Base-by-base conservation (phyloP, 2,888 invertebrate genomes). In the Xestia sexstrigata region DNA sequence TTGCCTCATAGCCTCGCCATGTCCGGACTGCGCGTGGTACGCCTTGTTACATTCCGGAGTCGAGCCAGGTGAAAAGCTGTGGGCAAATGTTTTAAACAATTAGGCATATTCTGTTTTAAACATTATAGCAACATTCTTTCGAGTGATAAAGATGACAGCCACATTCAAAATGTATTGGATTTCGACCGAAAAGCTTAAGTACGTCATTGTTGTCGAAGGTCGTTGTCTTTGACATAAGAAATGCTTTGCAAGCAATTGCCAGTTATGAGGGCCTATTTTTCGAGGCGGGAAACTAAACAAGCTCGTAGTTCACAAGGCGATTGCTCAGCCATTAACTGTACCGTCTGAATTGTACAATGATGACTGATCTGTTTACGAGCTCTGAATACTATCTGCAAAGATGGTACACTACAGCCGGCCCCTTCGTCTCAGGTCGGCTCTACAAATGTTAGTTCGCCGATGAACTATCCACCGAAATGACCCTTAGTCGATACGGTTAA, bases 11-110 rank as follows among this genome's bases (percentile, higher is more conserved):
- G 77, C 70, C 26, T 89, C 89, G n/a, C 72, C 71, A 39, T 86
- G 89, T n/a, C 78, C 78, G 55, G 74, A 65, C 42, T 87, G 88
- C 4, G 84, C 78, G 35, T 82, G 76, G 49, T 87, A 81, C 11
- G 83, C 74, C 69, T 85, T 85, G 69, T 88, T 83, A n/a, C 82
- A 72, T 35, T 88, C 89, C 30, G 85, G 87, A n/a, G 79, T 87
- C n/a, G 83, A 71, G 23, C 70, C 74, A 0, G 81, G 66, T 11
- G 87, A 69, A 45, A 81, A 86, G 70, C 83, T 87, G 74, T 26
- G 35, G 55, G 84, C 79, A 82, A 83, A 69, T 15, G 3, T 30
- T 15, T 15, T 11, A 65, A 45, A 52, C 17, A 17, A 69, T 83
- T 60, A 79, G 13, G 35, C 13, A 52, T 15, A 42, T 42, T 42